These are phyloP conservation scores for Cassiopea andromeda DNA, from an alignment of 30 jellyfish, hydroid and myxozoan genomes.

Conservation along the genomic window DNA sequence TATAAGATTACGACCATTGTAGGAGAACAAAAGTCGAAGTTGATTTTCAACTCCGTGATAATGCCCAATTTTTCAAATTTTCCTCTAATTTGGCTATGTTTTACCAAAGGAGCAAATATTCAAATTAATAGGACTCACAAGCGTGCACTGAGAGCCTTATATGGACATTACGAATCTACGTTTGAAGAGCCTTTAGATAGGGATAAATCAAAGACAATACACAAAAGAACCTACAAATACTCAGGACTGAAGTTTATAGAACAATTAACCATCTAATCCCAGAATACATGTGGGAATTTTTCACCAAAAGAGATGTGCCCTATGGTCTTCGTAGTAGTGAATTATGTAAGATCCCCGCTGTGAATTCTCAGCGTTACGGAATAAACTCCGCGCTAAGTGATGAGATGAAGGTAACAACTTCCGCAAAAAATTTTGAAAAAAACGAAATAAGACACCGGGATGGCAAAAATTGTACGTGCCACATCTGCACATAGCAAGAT, in stretches of 20 bases:
- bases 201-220: constrained; percentile 45
- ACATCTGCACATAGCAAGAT: too few species aligned
- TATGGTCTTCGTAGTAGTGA: constrained; percentile 8
- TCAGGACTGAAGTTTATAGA: constrained; percentile 31
- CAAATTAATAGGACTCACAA: constrained; percentile 44
- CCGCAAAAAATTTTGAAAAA: too few species aligned
- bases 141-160: constrained; percentile 52
- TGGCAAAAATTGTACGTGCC: too few species aligned
- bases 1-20: constrained; percentile 11
- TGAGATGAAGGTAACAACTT: constrained; percentile 9
- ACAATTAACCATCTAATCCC: constrained; percentile 50
- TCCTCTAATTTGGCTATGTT: constrained; percentile 39
- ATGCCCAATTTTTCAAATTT: constrained; percentile 1
- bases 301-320: constrained; percentile 19
- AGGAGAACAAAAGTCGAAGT: constrained; percentile 24
- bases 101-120: constrained; percentile 34
- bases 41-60: constrained; percentile 16
- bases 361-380: constrained; percentile 18
- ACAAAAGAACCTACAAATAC: constrained; percentile 34
- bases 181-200: constrained; percentile 41
- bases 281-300: constrained; percentile 28
- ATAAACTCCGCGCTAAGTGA: constrained; percentile 3
- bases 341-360: constrained; percentile 15
- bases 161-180: constrained; percentile 37
- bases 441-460: too few species aligned